phyloP scores from a whole-genome alignment of 2,888 invertebrate genomes.

The Gasteruption jaculator region DNA sequence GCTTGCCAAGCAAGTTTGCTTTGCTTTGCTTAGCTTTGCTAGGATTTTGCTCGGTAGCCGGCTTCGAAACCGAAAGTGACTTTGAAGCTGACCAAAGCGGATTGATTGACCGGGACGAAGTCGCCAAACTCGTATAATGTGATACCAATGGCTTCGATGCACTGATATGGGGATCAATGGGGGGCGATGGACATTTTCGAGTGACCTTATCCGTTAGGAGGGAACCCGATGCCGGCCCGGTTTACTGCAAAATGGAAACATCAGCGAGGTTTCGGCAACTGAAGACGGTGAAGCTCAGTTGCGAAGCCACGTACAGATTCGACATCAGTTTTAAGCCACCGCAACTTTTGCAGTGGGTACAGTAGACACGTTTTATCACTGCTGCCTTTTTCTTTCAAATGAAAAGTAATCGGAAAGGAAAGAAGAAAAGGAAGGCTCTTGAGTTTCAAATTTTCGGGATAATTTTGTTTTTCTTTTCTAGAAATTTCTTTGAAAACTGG shows the following conservation, averaged over 20 bases:
- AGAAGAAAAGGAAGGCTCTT: too few relatives aligned
- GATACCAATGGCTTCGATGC: too few relatives aligned
- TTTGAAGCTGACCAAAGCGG: neutral
- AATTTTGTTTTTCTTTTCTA: too few relatives aligned
- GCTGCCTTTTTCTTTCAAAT: too few relatives aligned
- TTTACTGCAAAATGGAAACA: conserved; percentile 59
- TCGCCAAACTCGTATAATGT: too few relatives aligned
- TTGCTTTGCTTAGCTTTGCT: too few relatives aligned
- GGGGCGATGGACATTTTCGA: conserved; percentile 50
- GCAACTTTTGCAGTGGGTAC: conserved; percentile 55
- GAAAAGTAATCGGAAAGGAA: too few relatives aligned
- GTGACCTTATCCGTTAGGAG: conserved; percentile 54
- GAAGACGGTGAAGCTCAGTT: conserved; percentile 57
- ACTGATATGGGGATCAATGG: conserved; percentile 36
- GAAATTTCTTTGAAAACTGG: too few relatives aligned
- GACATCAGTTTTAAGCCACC: conserved; percentile 57
- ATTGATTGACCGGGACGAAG: conserved; percentile 3
- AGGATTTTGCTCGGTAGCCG: too few relatives aligned
- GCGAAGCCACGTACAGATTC: conserved; percentile 55
- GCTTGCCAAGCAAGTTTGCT: conserved; percentile 36
- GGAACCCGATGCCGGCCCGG: conserved; percentile 53
- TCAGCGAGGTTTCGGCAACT: conserved; percentile 55
- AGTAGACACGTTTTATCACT: conserved; percentile 9
- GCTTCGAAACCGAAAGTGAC: too few relatives aligned
- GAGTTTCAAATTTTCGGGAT: too few relatives aligned